Base-by-base conservation (phyloP, 1,140 invertebrate genomes). In the Pinna nobilis region DNA sequence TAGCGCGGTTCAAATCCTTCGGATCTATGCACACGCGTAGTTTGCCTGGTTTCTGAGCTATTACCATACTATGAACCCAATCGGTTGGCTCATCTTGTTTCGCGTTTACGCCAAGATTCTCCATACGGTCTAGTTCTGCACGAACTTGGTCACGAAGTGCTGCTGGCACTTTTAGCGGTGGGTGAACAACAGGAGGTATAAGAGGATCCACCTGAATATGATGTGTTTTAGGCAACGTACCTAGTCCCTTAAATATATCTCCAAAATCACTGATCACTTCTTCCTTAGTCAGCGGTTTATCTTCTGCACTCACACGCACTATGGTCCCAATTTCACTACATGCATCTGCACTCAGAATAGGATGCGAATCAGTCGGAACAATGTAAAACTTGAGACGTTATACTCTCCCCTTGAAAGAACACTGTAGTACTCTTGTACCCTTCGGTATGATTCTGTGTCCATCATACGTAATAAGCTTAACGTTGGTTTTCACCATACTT, bases 31-130 rank as follows among this genome's bases (percentile, higher is more conserved):
- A 82, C 6, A 79, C 15, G 23, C 68, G 20, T 20, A 79, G 7
- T 50, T n/a, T n/a, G 82, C 70, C 30, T 81, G 82, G 78, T 90
- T 53, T 84, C 78, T 28, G 0, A 90, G 88, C 35, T 90, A n/a
- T n/a, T n/a, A n/a, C n/a, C n/a, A n/a, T 75, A 57, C 83, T 79
- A 79, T 88, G 88, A 0, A 91, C 88, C 89, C 90, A 91, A 44
- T 90, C 88, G 1, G 90, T 88, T 6, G 88, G 84, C 66, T 87
- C 74, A 20, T 63, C 78, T 13, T 85, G 76, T 49, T 77, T 81
- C 39, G 59, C 47, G 28, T 77, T 77, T 6, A 82, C 72, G 0
- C 76, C 76, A 39, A 74, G 47, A 3, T 69, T 30, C 64, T 73
- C 61, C 72, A 83, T 81, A 18, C 65, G 57, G 4, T 76, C 64